Evolutionary conservation across 1,140 invertebrate species (phyloP).

Genomic region (Colletes gigas): DNA sequence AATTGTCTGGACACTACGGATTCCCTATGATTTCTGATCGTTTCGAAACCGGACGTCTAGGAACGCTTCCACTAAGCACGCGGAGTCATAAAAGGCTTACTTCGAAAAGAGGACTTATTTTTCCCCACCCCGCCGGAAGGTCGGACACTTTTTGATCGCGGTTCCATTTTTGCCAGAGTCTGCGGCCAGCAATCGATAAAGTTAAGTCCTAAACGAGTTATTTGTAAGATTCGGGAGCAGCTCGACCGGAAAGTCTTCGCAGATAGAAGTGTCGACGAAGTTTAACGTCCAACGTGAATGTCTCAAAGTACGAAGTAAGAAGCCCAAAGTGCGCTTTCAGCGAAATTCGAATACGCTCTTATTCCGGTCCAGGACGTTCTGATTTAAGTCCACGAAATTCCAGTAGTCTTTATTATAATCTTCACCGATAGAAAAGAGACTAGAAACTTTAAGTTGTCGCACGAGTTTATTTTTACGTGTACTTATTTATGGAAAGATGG

Average conservation of each 20-base stretch:
- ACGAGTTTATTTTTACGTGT: too few relatives aligned
- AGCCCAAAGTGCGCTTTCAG: slow-evolving; percentile 23
- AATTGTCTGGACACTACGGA: too few relatives aligned
- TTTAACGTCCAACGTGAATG: slow-evolving; percentile 24
- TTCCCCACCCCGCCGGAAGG: too few relatives aligned
- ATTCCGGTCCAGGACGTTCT: slow-evolving; percentile 13
- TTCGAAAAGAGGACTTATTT: too few relatives aligned
- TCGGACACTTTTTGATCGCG: too few relatives aligned
- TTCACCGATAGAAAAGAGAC: too few relatives aligned
- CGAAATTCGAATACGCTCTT: slow-evolving; percentile 30
- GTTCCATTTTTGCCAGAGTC: neutral
- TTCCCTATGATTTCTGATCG: too few relatives aligned
- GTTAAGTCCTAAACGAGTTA: neutral
- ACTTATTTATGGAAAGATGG: too few relatives aligned
- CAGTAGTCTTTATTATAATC: neutral
- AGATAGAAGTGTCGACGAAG: slow-evolving; percentile 1
- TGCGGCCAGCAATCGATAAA: neutral
- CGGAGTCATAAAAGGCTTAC: too few relatives aligned
- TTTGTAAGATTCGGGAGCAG: neutral
- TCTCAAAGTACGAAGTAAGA: slow-evolving; percentile 18
- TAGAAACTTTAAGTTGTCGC: too few relatives aligned
- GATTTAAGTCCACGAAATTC: slow-evolving; percentile 16
- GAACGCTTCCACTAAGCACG: too few relatives aligned
- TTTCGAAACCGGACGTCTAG: too few relatives aligned
- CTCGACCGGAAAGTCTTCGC: neutral